These are phyloP conservation scores for Melanostoma mellinum DNA, from an alignment of 2,888 invertebrate species.

Conservation along the genomic window DNA sequence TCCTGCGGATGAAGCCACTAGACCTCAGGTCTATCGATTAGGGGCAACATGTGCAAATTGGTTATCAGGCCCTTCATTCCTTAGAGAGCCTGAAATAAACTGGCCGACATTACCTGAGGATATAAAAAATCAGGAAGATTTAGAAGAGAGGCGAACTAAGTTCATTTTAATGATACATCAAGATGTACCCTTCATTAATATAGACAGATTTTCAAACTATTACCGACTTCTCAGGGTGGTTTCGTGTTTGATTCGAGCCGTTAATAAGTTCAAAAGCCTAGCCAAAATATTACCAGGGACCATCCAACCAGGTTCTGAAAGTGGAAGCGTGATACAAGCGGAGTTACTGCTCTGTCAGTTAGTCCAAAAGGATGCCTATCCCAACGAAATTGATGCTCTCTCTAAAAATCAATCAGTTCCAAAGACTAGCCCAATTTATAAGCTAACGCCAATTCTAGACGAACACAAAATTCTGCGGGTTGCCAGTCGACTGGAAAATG, in stretches of 20 bases:
- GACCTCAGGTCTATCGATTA: conserved; percentile 40
- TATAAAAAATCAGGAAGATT: conserved; percentile 10
- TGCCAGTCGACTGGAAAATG: conserved; percentile 34
- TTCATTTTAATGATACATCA: background rate
- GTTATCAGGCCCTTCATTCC: conserved; percentile 43
- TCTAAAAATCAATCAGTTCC: background rate
- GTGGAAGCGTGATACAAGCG: too few relatives aligned
- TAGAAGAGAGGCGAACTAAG: background rate
- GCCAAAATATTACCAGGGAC: too few relatives aligned
- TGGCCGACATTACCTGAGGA: conserved; percentile 25
- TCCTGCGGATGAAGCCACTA: conserved; percentile 73
- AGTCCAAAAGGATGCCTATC: conserved; percentile 15
- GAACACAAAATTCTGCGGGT: conserved; percentile 28
- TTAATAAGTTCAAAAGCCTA: too few relatives aligned
- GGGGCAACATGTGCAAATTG: conserved; percentile 35
- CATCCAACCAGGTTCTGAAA: too few relatives aligned
- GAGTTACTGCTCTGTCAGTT: conserved; percentile 25
- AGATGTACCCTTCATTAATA: conserved; percentile 1
- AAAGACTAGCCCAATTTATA: conserved; percentile 27
- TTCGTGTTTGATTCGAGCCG: conserved; percentile 29
- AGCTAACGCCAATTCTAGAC: conserved; percentile 31
- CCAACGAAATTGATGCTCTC: background rate
- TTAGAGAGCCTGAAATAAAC: conserved; percentile 15
- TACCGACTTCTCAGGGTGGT: conserved; percentile 36
- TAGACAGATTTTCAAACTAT: conserved; percentile 34